Evolutionary conservation across 1,140 invertebrate species (phyloP), one percentile per base, ranked within the genome.

Genomic region (Drosophila murphyi): DNA sequence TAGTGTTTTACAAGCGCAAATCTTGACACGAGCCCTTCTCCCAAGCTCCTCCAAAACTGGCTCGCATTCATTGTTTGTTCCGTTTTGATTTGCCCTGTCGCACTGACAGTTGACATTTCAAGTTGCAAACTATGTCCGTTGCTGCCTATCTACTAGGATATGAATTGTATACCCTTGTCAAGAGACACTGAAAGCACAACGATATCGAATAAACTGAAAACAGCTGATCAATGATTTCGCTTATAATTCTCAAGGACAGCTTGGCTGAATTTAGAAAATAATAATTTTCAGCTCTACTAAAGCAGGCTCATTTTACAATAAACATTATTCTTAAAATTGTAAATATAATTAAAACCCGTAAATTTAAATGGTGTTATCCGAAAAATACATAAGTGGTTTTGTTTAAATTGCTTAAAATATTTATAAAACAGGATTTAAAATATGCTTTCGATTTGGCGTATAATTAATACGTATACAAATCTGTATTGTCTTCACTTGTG

Each of bases 1-100:
- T 82, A 87, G 79, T 86, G 82, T 88, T 88, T 71, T 82, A 86
- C 82, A 82, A 87, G 82, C 74, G 67, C 63, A 86, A 78, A 86
- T 86, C 82, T 76, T 71, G 82, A 69, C 82, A 82, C 62, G 61
- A 67, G 54, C 57, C 56, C 64, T 41, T 47, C 57, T 47, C 45
- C 75, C 10, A 56, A 76, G 57, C 61, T 47, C 32, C 41, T 50
- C 7, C 52, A 43, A 47, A 34, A 37, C 29, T 34, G 60, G n/a
- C 55, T 7, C 43, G 5, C 31, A 52, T 64, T 86, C 61, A 77
- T 86, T 86, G 79, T 88, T 88, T 87, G 82, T 72, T 3, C 71
- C 72, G 72, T 82, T 87, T 88, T 80, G 82, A 87, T 82, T 87
- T 86, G 39, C 52, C 54, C 62, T 69, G 71, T 82, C 76, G 56